Percentiles rank a stretch among this genome's conserved stretches.
These are phyloP conservation scores for Venustaconcha ellipsiformis DNA, from an alignment of 1,140 invertebrate species.

Conservation along the genomic window DNA sequence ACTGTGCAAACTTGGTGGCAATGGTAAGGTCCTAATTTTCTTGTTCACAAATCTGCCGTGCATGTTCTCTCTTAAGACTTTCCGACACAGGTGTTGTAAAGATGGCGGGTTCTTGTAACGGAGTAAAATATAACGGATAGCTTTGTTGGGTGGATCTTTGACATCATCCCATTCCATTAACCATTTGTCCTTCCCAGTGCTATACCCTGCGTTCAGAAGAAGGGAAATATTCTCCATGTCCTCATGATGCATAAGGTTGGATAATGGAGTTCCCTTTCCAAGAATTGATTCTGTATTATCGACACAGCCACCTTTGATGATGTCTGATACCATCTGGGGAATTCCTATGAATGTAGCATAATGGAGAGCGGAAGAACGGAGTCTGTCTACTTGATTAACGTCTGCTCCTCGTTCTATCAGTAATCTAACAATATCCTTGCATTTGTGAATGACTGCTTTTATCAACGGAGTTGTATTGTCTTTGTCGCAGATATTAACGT, in stretches of 20 bases:
- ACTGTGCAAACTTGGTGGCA: no score
- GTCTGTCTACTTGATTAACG: constrained; percentile 36
- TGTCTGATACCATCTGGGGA: constrained; percentile 15
- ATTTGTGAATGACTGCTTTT: constrained; percentile 37
- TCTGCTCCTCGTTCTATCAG: constrained; percentile 44
- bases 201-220: constrained; percentile 38
- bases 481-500: constrained; percentile 44
- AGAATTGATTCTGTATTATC: constrained; percentile 44
- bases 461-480: constrained; percentile 52
- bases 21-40: no score
- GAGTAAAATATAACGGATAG: no score
- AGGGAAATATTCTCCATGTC: constrained; percentile 33
- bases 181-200: constrained; percentile 21
- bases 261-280: constrained; percentile 44
- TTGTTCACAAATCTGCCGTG: no score
- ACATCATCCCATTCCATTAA: not conserved
- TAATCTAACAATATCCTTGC: constrained; percentile 29
- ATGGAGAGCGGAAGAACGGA: constrained; percentile 49
- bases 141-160: no score
- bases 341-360: constrained; percentile 46
- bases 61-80: no score
- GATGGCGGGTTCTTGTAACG: no score
- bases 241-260: constrained; percentile 34
- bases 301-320: constrained; percentile 43
- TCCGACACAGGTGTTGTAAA: no score